These are phyloP conservation scores for Gopherus flavomarginatus DNA, from an alignment of 2,113 vertebrate genomes.

Conservation along the genomic window DNA sequence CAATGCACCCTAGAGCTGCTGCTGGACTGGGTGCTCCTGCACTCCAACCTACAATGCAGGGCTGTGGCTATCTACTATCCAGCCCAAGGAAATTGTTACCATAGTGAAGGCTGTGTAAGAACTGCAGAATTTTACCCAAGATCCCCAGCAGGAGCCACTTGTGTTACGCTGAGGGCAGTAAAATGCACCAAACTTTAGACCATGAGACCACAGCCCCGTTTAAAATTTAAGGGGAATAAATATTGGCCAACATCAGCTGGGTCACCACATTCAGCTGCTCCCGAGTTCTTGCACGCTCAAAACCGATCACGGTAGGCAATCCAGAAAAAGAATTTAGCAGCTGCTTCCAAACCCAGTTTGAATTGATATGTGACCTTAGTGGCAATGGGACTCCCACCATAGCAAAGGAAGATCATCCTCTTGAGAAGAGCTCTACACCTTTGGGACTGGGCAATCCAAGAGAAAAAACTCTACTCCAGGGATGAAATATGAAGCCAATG, in stretches of 20 bases:
- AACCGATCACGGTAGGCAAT: neutral
- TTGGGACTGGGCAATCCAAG: neutral
- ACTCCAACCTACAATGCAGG: neutral
- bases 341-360: neutral
- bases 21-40: neutral
- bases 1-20: neutral
- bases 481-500: neutral
- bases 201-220: neutral
- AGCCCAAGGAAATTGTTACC: neutral
- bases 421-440: neutral
- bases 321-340: neutral
- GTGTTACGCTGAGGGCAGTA: neutral
- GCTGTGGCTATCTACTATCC: neutral
- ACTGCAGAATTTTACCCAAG: too few species aligned
- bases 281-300: neutral
- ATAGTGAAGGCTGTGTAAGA: neutral
- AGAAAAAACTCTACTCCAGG: neutral
- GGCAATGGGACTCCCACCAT: neutral
- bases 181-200: neutral
- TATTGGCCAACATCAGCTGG: neutral
- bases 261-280: neutral
- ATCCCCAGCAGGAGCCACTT: neutral
- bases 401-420: neutral
- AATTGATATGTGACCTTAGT: rapidly evolving
- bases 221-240: neutral